Percentiles rank a stretch among this genome's conserved stretches.
These are phyloP conservation scores for Tapirus terrestris DNA, from an alignment of 2,113 vertebrate genomes.

Conservation along the genomic window DNA sequence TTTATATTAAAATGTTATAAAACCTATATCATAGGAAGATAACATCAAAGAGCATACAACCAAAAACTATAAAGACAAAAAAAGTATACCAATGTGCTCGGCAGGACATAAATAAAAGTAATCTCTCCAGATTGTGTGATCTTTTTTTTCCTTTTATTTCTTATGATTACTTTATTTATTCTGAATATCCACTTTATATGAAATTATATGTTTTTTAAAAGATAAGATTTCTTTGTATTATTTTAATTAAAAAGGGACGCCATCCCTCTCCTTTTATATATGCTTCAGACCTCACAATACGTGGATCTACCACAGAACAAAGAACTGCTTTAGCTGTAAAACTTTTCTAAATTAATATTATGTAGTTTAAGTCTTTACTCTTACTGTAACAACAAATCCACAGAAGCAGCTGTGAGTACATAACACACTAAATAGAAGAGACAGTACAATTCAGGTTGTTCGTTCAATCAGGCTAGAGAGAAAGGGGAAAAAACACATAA, in stretches of 20 bases:
- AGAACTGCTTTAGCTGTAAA: background rate
- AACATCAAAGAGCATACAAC: background rate
- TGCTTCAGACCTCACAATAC: background rate
- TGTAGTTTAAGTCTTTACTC: background rate
- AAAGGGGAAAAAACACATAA: background rate
- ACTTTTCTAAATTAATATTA: background rate
- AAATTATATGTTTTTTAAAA: background rate
- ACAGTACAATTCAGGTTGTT: background rate
- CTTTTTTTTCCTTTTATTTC: background rate
- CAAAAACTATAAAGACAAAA: background rate
- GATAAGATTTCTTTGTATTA: background rate
- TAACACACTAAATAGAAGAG: background rate
- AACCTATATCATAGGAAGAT: background rate
- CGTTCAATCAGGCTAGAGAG: background rate
- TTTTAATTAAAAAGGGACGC: background rate
- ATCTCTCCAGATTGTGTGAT: background rate
- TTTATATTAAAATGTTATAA: background rate
- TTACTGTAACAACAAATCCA: background rate
- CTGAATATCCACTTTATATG: background rate
- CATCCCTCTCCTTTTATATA: background rate
- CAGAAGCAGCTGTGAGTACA: background rate
- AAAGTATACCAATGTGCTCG: background rate
- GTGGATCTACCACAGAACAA: background rate
- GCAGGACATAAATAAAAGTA: background rate
- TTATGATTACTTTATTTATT: background rate